Evolutionary conservation across 1,140 invertebrate species (phyloP).

Genomic region (Dendrolimus punctatus): DNA sequence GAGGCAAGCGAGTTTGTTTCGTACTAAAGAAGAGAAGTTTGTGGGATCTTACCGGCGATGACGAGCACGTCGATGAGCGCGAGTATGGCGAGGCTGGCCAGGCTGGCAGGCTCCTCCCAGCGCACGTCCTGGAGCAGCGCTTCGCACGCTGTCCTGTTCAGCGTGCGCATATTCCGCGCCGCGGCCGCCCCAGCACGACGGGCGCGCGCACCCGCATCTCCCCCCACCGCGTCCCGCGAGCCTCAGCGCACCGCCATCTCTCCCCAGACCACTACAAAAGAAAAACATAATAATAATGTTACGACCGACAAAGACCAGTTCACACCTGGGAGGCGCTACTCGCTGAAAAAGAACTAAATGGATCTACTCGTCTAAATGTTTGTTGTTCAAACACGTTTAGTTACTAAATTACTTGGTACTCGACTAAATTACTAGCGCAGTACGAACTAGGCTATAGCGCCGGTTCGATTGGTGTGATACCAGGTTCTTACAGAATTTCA

Average conservation of each 20-base stretch:
- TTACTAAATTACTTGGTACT: no score
- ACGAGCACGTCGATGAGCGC: slow-evolving; percentile 89
- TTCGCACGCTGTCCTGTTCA: slow-evolving; percentile 84
- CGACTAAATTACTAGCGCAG: no score
- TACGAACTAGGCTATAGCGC: no score
- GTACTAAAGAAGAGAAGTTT: background rate
- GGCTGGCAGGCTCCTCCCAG: slow-evolving; percentile 82
- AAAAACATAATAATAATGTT: no score
- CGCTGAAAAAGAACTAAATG: no score
- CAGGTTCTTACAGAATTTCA: no score
- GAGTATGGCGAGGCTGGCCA: slow-evolving; percentile 83
- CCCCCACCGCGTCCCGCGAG: slow-evolving; percentile 38
- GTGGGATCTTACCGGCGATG: slow-evolving; percentile 67
- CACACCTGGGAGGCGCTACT: no score
- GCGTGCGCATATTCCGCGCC: slow-evolving; percentile 63
- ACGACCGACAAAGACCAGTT: no score
- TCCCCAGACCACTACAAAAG: background rate
- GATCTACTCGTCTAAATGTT: no score
- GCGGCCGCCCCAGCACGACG: slow-evolving; percentile 24
- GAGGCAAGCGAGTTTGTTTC: no score
- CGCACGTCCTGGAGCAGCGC: slow-evolving; percentile 81
- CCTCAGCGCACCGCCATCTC: slow-evolving; percentile 10
- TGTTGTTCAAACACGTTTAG: no score
- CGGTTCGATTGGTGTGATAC: no score
- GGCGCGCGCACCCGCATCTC: slow-evolving; percentile 25